Evolutionary conservation across 2,888 invertebrate genomes (phyloP).

Genomic region (Dichetophora obliterata): DNA sequence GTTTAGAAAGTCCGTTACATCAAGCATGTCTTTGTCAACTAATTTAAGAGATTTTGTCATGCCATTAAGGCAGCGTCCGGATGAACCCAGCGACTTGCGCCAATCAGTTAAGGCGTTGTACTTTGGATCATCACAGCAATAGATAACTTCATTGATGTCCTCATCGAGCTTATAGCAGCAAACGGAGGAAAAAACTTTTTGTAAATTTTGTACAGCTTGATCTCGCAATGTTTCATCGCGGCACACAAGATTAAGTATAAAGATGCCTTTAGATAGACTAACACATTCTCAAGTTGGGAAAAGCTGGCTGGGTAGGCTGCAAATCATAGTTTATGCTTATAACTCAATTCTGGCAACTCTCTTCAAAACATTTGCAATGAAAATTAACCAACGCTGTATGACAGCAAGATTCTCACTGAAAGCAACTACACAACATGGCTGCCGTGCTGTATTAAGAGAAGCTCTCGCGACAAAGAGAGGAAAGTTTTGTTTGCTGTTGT

Average conservation of each 20-base stretch:
- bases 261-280: slow-evolving; percentile 79
- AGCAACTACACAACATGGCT: too few species aligned
- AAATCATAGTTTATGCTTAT: too few species aligned
- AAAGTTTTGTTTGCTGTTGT: too few species aligned
- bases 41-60: slow-evolving; percentile 73
- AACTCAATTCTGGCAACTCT: too few species aligned
- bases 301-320: too few species aligned
- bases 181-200: slow-evolving; percentile 77
- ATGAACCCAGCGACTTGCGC: slow-evolving; percentile 70
- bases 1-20: slow-evolving; percentile 71
- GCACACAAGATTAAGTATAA: slow-evolving; percentile 89
- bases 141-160: slow-evolving; percentile 88
- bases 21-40: slow-evolving; percentile 72
- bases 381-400: too few species aligned
- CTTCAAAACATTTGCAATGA: too few species aligned
- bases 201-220: slow-evolving; percentile 74
- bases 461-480: too few species aligned
- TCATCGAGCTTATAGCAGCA: slow-evolving; percentile 80
- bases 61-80: slow-evolving; percentile 73
- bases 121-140: slow-evolving; percentile 72
- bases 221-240: slow-evolving; percentile 79
- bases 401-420: too few species aligned
- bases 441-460: too few species aligned
- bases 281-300: too few species aligned
- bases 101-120: slow-evolving; percentile 65